These are phyloP conservation scores for Rhinopomastus cyanomelas DNA, from an alignment of 2,113 vertebrate genomes.

Conservation along the genomic window DNA sequence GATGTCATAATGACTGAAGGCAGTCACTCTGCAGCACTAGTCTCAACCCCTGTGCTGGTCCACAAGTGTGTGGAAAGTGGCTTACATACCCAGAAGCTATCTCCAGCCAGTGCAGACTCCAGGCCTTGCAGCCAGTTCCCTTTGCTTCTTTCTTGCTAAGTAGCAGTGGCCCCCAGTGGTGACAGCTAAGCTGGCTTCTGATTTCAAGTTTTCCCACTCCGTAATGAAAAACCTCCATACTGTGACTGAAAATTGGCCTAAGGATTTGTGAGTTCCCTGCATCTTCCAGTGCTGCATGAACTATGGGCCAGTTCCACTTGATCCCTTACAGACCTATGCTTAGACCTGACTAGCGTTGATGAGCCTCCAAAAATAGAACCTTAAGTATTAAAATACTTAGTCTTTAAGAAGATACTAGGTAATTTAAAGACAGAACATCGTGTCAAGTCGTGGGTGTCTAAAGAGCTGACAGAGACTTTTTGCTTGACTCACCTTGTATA, in stretches of 20 bases:
- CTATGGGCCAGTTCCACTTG: neutral
- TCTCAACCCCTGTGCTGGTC: neutral
- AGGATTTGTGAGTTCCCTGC: neutral
- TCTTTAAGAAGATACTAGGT: neutral
- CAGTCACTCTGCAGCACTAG: neutral
- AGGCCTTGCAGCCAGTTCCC: neutral
- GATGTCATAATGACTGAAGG: neutral
- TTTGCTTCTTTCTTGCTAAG: constrained; percentile 33
- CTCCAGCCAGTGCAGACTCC: neutral
- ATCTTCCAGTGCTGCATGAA: neutral
- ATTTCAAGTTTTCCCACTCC: neutral
- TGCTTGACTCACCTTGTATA: neutral
- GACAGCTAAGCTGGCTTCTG: neutral
- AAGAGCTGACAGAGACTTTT: neutral
- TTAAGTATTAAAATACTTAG: neutral
- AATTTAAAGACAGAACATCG: neutral
- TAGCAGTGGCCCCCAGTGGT: constrained; percentile 66
- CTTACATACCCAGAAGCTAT: neutral
- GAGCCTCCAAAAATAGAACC: neutral
- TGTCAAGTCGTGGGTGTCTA: too few relatives aligned
- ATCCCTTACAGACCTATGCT: neutral
- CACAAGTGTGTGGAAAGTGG: neutral
- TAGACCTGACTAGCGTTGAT: accelerated
- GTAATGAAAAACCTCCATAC: neutral
- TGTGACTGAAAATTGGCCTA: neutral